Evolutionary conservation across 1,140 invertebrate genomes (phyloP).

Genomic region (Euura saliciscinereae): DNA sequence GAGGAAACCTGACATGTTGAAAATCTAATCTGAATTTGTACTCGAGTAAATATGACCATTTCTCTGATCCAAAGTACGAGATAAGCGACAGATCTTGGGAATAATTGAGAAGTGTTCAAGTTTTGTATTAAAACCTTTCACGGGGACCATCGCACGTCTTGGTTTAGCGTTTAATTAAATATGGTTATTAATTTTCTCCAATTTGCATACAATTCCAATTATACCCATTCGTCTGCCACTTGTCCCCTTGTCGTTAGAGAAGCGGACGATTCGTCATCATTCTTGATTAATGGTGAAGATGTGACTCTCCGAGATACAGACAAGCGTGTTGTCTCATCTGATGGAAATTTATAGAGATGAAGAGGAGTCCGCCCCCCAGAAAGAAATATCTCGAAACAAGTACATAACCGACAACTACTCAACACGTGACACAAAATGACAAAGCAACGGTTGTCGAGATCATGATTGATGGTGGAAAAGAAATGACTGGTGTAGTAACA

Average conservation of each 20-base stretch:
- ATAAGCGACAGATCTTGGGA: too few relatives aligned
- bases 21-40: too few relatives aligned
- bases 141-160: neutral
- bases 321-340: neutral
- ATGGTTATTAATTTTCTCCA: neutral
- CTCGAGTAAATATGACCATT: too few relatives aligned
- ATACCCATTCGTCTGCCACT: neutral
- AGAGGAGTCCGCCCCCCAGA: too few relatives aligned
- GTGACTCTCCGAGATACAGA: neutral
- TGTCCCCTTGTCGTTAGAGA: neutral
- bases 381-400: neutral
- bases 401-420: neutral
- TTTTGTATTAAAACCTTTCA: too few relatives aligned
- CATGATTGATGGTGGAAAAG: neutral
- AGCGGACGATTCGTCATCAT: neutral
- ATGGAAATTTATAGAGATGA: neutral
- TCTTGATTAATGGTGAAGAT: neutral
- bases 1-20: too few relatives aligned
- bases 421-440: neutral
- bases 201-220: constrained; percentile 7
- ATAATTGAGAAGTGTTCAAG: too few relatives aligned
- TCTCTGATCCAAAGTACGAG: too few relatives aligned
- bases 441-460: neutral
- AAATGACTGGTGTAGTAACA: neutral
- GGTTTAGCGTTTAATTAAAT: constrained; percentile 1